Evolutionary conservation across 2,113 vertebrate species (phyloP).

Genomic region (Leptosomus discolor): DNA sequence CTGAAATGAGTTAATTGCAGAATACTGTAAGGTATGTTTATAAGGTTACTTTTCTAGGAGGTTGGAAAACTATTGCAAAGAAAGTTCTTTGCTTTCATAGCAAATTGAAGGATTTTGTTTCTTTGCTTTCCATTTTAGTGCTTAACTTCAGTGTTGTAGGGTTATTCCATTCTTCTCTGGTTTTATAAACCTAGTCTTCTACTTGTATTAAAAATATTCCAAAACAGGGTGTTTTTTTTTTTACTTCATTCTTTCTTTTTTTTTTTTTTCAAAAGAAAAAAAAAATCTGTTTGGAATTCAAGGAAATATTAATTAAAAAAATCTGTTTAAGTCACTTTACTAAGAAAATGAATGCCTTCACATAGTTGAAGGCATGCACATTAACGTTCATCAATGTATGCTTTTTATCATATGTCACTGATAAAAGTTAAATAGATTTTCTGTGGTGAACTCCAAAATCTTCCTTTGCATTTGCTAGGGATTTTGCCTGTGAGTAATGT

Average conservation of each 20-base stretch:
- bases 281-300: neutral
- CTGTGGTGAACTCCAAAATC: neutral
- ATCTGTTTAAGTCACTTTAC: neutral
- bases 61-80: neutral
- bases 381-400: neutral
- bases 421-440: neutral
- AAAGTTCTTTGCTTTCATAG: neutral
- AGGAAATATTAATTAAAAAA: neutral
- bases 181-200: neutral
- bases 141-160: neutral
- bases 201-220: neutral
- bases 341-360: neutral
- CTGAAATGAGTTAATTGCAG: neutral
- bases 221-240: neutral
- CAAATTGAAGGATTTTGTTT: neutral
- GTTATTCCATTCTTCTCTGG: neutral
- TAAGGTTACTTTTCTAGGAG: neutral
- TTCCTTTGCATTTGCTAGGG: neutral
- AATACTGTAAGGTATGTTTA: neutral
- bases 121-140: neutral
- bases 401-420: neutral
- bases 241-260: accelerated
- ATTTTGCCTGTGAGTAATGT: neutral
- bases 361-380: neutral
- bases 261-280: neutral